Conservation (phyloP, 2,888 invertebrate species). For the Drosophila anomalata region DNA sequence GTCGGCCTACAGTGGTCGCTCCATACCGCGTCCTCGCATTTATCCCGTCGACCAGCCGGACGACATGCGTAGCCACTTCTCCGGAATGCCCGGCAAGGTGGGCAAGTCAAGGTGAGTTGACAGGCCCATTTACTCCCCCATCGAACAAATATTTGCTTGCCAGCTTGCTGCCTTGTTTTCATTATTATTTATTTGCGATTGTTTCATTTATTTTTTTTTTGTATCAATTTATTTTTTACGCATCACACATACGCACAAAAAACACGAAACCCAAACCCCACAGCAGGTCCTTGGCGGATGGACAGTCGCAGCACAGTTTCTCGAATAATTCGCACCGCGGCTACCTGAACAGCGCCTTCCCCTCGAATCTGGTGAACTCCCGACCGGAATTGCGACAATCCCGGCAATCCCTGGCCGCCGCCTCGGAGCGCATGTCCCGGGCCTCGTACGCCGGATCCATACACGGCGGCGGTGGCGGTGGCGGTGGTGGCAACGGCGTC, state of each 20-base stretch:
- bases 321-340: constrained; percentile 91
- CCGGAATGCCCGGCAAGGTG: constrained; percentile 87
- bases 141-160: constrained; percentile 28
- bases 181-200: constrained; percentile 52
- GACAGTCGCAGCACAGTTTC: constrained; percentile 95
- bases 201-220: constrained; percentile 14
- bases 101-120: constrained; percentile 83
- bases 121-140: not conserved
- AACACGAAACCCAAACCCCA: constrained; percentile 17
- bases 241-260: constrained; percentile 21
- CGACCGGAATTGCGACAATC: constrained; percentile 93
- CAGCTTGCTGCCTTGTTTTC: constrained; percentile 41
- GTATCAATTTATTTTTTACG: constrained; percentile 37
- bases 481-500: constrained; percentile 44
- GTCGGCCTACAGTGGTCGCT: constrained; percentile 95
- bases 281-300: constrained; percentile 91
- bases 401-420: constrained; percentile 92
- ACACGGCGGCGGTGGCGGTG: constrained; percentile 83
- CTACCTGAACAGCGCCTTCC: constrained; percentile 88
- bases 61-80: constrained; percentile 91
- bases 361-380: constrained; percentile 90
- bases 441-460: constrained; percentile 89
- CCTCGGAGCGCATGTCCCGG: constrained; percentile 92
- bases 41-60: constrained; percentile 91
- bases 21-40: constrained; percentile 94